Evolutionary conservation across 2,797 vertebrate species (phyloP).

Genomic region (Nannoperca australis): DNA sequence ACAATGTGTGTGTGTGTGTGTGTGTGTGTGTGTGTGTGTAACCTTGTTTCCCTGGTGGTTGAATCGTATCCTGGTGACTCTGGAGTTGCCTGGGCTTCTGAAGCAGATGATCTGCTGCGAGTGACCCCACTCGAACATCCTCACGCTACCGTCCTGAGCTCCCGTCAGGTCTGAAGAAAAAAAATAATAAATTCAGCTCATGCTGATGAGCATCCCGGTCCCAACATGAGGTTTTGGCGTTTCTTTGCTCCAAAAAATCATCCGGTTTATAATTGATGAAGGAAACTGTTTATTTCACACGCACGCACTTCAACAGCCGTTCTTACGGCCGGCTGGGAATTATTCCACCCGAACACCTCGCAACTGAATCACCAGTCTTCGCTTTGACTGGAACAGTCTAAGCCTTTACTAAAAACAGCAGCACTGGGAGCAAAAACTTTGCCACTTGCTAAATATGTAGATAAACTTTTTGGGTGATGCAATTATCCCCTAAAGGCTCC

Average conservation of each 20-base stretch:
- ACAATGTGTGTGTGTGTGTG: too few relatives aligned
- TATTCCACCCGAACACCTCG: constrained; percentile 29
- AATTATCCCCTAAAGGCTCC: constrained; percentile 27
- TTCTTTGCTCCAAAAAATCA: constrained; percentile 31
- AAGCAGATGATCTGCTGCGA: constrained; percentile 98
- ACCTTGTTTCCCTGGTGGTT: constrained; percentile 99
- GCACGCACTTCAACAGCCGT: background rate
- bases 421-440: constrained; percentile 21
- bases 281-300: constrained; percentile 32
- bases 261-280: constrained; percentile 49
- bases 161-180: constrained; percentile 92
- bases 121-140: constrained; percentile 99
- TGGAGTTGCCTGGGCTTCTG: constrained; percentile 93
- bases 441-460: constrained; percentile 22
- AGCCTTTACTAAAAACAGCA: constrained; percentile 40
- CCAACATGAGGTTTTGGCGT: constrained; percentile 41
- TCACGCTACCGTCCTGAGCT: constrained; percentile 97
- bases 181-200: background rate
- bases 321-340: constrained; percentile 38
- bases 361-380: constrained; percentile 21
- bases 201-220: constrained; percentile 12
- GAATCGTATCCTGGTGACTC: constrained; percentile 96
- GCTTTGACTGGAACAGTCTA: constrained; percentile 43
- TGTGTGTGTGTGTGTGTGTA: background rate
- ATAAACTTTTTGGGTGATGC: constrained; percentile 38